phyloP scores from a whole-genome alignment of 2,113 vertebrate species.

The Panthera tigris region DNA sequence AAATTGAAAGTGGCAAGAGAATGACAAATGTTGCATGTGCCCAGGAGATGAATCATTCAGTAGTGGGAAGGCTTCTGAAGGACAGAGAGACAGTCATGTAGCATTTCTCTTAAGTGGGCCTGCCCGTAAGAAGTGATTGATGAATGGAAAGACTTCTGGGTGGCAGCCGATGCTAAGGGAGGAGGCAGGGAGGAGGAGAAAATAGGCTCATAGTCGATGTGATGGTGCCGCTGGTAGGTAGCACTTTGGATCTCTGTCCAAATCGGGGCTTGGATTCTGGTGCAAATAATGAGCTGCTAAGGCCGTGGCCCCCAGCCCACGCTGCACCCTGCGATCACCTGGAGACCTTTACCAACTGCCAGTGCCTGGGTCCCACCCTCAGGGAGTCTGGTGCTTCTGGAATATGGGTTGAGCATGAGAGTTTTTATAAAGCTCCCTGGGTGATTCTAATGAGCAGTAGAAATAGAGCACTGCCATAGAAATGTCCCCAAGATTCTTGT shows the following conservation, averaged over 20 bases:
- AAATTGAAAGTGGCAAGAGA: not conserved
- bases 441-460: not conserved
- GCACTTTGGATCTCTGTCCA: not conserved
- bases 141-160: not conserved
- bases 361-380: not conserved
- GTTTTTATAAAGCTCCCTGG: not conserved
- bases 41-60: not conserved
- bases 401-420: not conserved
- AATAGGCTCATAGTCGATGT: not conserved
- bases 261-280: not conserved
- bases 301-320: accelerated
- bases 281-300: not conserved
- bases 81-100: not conserved
- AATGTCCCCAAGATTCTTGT: not conserved
- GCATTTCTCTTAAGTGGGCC: not conserved
- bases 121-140: not conserved
- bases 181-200: not conserved
- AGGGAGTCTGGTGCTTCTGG: not conserved
- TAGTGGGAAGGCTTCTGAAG: not conserved
- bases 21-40: not conserved
- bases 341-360: not conserved
- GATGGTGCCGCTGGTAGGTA: not conserved
- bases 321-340: not conserved
- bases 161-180: not conserved
- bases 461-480: not conserved